These are phyloP conservation scores for Oncorhynchus mykiss DNA, from an alignment of 2,113 vertebrate genomes.

Conservation along the genomic window DNA sequence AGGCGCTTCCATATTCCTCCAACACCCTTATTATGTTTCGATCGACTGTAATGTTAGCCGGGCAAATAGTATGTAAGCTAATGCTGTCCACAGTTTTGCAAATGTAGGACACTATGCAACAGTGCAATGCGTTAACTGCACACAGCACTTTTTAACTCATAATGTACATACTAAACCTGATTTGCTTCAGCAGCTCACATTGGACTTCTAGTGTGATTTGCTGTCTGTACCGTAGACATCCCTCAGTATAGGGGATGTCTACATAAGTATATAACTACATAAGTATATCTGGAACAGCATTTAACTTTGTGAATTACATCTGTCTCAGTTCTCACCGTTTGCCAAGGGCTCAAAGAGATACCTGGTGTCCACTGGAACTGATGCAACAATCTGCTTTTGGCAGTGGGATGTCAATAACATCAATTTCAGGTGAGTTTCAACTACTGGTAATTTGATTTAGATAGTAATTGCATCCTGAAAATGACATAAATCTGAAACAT, in stretches of 20 bases:
- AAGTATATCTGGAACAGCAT: background rate
- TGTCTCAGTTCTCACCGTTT: conserved; percentile 91
- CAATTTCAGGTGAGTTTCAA: conserved; percentile 84
- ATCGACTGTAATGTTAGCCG: too few relatives aligned
- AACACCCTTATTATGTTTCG: background rate
- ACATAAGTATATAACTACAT: too few relatives aligned
- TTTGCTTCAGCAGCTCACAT: too few relatives aligned
- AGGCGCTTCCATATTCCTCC: conserved; percentile 12
- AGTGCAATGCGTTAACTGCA: background rate
- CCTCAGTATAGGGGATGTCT: too few relatives aligned
- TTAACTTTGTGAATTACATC: conserved; percentile 5
- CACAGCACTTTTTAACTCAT: background rate
- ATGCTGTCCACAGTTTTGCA: background rate
- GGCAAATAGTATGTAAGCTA: too few relatives aligned
- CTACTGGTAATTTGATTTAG: background rate
- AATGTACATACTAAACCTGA: background rate
- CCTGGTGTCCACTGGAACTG: conserved; percentile 96
- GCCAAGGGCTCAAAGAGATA: conserved; percentile 89
- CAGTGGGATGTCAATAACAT: conserved; percentile 90
- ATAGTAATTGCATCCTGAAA: background rate
- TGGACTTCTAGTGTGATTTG: too few relatives aligned
- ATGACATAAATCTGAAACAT: background rate
- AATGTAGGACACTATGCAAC: background rate
- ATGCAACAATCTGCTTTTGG: conserved; percentile 97
- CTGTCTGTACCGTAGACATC: too few relatives aligned